phyloP scores from a whole-genome alignment of 2,797 vertebrate species.

The Anabacerthia variegaticeps region DNA sequence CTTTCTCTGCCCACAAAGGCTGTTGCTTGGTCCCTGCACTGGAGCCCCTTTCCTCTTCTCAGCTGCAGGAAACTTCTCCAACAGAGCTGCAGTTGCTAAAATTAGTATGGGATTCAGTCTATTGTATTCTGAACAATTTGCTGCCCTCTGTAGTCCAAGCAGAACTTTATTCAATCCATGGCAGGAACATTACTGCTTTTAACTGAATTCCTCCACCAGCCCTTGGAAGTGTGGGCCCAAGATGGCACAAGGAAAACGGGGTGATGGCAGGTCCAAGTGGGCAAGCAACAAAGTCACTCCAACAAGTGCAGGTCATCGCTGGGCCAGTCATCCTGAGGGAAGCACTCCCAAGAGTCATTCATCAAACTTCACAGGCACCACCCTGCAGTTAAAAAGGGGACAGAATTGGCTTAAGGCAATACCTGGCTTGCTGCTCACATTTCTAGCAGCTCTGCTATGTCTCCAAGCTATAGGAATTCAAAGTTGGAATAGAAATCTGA shows the following conservation, averaged over 20 bases:
- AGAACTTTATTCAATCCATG: background rate
- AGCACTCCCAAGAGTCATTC: accelerated
- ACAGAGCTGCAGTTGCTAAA: background rate
- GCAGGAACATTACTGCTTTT: background rate
- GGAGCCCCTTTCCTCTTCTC: background rate
- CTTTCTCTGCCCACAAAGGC: background rate
- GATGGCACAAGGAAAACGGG: accelerated
- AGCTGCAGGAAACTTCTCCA: background rate
- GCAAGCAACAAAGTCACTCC: background rate
- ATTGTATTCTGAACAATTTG: background rate
- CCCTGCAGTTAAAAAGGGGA: background rate
- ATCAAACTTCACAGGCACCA: background rate
- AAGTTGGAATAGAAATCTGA: background rate
- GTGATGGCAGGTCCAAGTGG: background rate
- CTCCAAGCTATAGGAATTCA: background rate
- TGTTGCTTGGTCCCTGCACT: background rate
- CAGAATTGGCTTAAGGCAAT: background rate
- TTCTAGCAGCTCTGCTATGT: background rate
- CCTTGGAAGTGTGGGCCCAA: background rate
- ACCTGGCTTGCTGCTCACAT: background rate
- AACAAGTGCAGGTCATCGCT: accelerated
- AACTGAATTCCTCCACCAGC: background rate
- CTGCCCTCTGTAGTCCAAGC: constrained; percentile 65
- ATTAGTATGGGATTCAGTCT: background rate
- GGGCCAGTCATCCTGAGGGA: background rate